Conservation (phyloP, 2,797 vertebrate species). For the Loriculus beryllinus region DNA sequence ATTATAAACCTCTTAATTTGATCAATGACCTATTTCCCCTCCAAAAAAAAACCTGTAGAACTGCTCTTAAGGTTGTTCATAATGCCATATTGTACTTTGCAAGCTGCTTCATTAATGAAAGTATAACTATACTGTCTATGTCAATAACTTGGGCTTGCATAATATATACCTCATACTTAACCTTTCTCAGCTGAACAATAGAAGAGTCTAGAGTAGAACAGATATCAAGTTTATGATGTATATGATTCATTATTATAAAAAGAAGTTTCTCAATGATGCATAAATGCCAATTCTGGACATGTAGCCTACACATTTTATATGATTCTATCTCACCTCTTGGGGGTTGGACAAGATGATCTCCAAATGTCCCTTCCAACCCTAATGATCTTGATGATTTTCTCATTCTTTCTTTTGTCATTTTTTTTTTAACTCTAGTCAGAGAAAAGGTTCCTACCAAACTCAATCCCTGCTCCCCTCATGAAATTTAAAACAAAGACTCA, state of each 20-base stretch:
- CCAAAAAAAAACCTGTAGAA: background rate
- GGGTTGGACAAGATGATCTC: background rate
- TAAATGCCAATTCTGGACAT: background rate
- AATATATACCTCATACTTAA: background rate
- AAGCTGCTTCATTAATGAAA: background rate
- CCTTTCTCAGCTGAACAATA: background rate
- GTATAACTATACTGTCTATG: background rate
- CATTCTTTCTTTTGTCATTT: background rate
- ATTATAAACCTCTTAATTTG: background rate
- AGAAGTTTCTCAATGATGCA: background rate
- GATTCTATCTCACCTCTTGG: background rate
- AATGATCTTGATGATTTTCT: background rate
- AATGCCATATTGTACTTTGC: background rate
- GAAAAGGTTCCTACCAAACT: background rate
- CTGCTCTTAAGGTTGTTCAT: background rate
- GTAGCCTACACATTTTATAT: background rate
- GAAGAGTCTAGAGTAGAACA: background rate
- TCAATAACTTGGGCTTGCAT: background rate
- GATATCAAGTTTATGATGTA: background rate
- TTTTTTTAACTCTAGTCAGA: background rate
- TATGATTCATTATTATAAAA: background rate
- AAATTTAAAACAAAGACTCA: background rate
- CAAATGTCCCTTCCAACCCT: background rate
- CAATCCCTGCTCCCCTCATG: background rate
- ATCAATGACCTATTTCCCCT: accelerated